Evolutionary conservation across 2,113 vertebrate genomes (phyloP), one percentile per base, ranked within the genome.

Genomic region (Tretioscincus oriximinensis): DNA sequence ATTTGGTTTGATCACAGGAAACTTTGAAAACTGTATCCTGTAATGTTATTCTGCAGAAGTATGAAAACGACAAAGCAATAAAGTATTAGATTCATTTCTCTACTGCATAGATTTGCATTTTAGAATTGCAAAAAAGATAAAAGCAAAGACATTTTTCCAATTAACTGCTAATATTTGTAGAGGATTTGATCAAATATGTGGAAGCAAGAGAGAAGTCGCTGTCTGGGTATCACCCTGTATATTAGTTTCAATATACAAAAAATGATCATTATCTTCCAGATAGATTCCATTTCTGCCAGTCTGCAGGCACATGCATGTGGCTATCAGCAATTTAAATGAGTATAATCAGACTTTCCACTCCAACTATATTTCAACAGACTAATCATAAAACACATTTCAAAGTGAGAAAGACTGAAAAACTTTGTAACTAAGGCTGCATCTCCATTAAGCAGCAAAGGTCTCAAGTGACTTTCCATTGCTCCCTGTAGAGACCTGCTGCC

Each of bases 201-300:
- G 41, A 41, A n/a, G 45, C 47, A 54, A 74, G 74, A 20, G 54
- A 80, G 10, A 64, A 80, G 26, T 63, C 28, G 9, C 22, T 81
- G 61, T n/a, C 49, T 73, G 47, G 64, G 35, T 60, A 45, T 29
- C 63, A 78, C n/a, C 67, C 24, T 49, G 11, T 22, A 21, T 73
- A 64, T 51, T 58, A 35, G 66, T 74, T 67, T 64, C 71, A 74
- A 66, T 58, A 35, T 20, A 66, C 29, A 29, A 71, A 6, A 47
- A 84, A 81, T 61, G 26, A 80, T 63, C 5, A 24, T 29, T 5
- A n/a, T 51, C 6, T 84, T 86, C 35, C 41, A 86, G 85, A 83
- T 5, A 61, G n/a, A 14, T 1, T 70, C 4, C 1, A 4, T 72
- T 1, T 26, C 71, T 18, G 5, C 7, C 41, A 49, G 9, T 1